Base-by-base conservation (phyloP, 2,113 vertebrate species). In the Jacana jacana region DNA sequence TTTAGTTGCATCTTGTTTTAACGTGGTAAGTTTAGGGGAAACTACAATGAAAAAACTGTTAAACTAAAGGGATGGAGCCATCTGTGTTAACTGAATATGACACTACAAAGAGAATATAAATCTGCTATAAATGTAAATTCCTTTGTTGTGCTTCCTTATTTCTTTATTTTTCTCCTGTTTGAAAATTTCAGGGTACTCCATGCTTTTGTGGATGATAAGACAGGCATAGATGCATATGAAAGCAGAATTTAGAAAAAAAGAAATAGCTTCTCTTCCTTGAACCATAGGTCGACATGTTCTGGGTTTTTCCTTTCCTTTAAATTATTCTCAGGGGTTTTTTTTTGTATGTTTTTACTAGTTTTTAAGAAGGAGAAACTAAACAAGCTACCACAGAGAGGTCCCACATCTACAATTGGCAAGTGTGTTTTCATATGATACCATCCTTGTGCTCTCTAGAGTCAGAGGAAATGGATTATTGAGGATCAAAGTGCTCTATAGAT, bases 51-150 rank as follows among this genome's bases (percentile, higher is more conserved):
- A 87, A 84, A 85, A 60, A 9, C 16, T 68, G 46, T 51, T 91
- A 86, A 91, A 95, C 78, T 75, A 76, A 92, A 88, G 33, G 17
- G 54, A 72, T 87, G 31, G 22, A 90, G 40, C 24, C 65, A 77
- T 80, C 54, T 88, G 16, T 68, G 39, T 77, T 82, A 10, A 84
- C 65, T 90, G 54, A 92, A 90, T 46, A n/a, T 86, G 82, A 83
- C 24, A 81, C 17, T 15, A 57, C 28, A 35, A 68, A 75, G 4
- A 76, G 25, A 89, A 40, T 79, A 70, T 60, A 79, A 89, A 88
- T 70, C 39, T 81, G 16, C 57, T 82, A 52, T 48, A 81, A 93
- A 63, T 33, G 9, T 57, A 72, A 91, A 73, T 63, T 85, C 23
- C 20, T 78, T 88, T 70, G 8, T 37, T 70, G 4, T 42, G 5